Evolutionary conservation across 2,113 vertebrate genomes (phyloP).

Genomic region (Gila orcuttii): DNA sequence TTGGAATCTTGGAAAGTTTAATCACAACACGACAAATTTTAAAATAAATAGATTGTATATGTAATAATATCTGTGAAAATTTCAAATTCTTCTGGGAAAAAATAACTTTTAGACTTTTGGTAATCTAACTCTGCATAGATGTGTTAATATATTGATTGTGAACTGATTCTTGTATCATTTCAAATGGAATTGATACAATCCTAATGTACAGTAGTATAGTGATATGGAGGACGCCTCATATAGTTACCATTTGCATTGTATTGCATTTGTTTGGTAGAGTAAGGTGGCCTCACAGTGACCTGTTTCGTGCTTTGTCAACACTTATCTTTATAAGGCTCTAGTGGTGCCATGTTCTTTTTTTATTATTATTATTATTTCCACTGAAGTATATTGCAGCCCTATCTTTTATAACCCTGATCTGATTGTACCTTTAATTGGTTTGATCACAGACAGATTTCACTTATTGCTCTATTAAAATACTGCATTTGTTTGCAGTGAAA

Average conservation of each 20-base stretch:
- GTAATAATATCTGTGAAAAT: neutral
- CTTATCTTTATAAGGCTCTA: neutral
- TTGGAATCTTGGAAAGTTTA: neutral
- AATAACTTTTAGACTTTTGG: neutral
- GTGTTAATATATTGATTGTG: neutral
- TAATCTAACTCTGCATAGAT: neutral
- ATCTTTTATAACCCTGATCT: neutral
- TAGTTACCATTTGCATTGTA: neutral
- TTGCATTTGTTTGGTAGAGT: neutral
- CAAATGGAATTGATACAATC: neutral
- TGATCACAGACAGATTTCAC: neutral
- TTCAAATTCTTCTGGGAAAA: neutral
- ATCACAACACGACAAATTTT: neutral
- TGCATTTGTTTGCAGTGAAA: neutral
- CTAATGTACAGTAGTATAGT: neutral
- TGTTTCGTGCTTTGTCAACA: neutral
- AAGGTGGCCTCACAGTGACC: neutral
- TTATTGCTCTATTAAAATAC: neutral
- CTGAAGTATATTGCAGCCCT: neutral
- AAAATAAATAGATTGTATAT: neutral
- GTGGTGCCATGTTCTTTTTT: neutral
- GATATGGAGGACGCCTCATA: neutral
- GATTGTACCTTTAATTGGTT: neutral
- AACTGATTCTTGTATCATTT: neutral
- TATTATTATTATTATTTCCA: neutral